phyloP scores from a whole-genome alignment of 2,888 invertebrate species.

The Melieria crassipennis region DNA sequence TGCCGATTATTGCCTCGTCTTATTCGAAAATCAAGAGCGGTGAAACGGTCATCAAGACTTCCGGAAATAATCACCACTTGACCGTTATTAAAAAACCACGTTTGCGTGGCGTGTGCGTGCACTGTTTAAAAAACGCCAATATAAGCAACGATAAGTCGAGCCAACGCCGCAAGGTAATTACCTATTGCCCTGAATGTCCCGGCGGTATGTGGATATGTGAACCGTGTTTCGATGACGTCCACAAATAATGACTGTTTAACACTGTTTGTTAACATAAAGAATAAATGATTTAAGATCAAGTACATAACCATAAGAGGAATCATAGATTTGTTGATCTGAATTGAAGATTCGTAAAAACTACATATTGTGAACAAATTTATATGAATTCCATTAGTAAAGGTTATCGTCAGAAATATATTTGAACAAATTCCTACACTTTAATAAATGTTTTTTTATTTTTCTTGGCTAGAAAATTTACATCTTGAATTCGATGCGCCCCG shows the following conservation, averaged over 20 bases:
- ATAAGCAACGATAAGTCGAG: slow-evolving; percentile 40
- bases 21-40: slow-evolving; percentile 45
- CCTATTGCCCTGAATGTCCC: slow-evolving; percentile 62
- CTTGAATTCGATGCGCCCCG: no score
- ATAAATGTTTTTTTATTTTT: no score
- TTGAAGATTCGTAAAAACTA: neutral
- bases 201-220: slow-evolving; percentile 64
- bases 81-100: slow-evolving; percentile 58
- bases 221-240: slow-evolving; percentile 54
- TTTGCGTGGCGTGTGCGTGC: slow-evolving; percentile 61
- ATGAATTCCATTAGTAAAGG: neutral
- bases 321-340: no score
- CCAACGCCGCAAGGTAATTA: slow-evolving; percentile 54
- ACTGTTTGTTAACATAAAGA: neutral
- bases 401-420: neutral
- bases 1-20: slow-evolving; percentile 11
- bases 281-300: neutral
- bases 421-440: neutral
- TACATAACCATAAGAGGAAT: no score
- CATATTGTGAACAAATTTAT: neutral
- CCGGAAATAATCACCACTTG: slow-evolving; percentile 57
- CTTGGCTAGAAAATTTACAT: no score
- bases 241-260: slow-evolving; percentile 25
- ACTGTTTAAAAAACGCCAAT: slow-evolving; percentile 54
- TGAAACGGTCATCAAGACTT: slow-evolving; percentile 55